These are phyloP conservation scores for Drosophila engyochracea DNA, from an alignment of 2,888 invertebrate genomes.

Conservation along the genomic window DNA sequence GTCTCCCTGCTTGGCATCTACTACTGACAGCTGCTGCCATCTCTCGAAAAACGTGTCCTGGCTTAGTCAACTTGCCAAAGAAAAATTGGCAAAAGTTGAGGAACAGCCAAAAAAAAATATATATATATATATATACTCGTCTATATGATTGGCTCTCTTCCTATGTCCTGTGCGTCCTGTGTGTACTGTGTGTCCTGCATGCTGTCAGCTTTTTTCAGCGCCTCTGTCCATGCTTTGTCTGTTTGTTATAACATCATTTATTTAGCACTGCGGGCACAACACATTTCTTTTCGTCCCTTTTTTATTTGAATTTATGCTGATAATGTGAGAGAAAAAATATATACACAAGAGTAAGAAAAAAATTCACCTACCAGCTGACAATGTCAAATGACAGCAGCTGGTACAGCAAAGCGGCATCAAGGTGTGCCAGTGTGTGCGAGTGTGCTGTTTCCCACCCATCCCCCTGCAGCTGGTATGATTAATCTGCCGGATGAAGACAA, in stretches of 20 bases:
- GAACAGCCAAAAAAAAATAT: neutral
- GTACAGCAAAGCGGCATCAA: slow-evolving; percentile 32
- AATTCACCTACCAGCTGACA: slow-evolving; percentile 43
- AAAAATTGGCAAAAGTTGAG: slow-evolving; percentile 70
- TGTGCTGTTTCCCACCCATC: slow-evolving; percentile 3
- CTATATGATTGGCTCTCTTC: slow-evolving; percentile 43
- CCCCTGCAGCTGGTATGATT: slow-evolving; percentile 56
- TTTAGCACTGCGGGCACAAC: slow-evolving; percentile 66
- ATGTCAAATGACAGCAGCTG: slow-evolving; percentile 55
- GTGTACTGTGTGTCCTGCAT: slow-evolving; percentile 30
- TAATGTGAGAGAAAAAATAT: slow-evolving; percentile 63
- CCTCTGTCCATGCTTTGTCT: slow-evolving; percentile 42
- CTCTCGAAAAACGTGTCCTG: slow-evolving; percentile 64
- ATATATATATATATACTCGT: neutral
- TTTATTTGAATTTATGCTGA: slow-evolving; percentile 78
- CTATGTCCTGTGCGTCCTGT: slow-evolving; percentile 28
- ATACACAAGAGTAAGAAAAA: slow-evolving; percentile 5
- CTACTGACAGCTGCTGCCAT: slow-evolving; percentile 64
- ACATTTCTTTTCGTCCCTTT: slow-evolving; percentile 35
- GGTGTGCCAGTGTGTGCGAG: slow-evolving; percentile 29
- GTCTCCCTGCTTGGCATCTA: slow-evolving; percentile 14
- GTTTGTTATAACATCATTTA: slow-evolving; percentile 80
- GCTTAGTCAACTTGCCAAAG: slow-evolving; percentile 73
- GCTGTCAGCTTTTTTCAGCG: slow-evolving; percentile 57
- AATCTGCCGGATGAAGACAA: slow-evolving; percentile 70